These are phyloP conservation scores for Malurus splendens DNA, from an alignment of 2,797 vertebrate species.

Conservation along the genomic window DNA sequence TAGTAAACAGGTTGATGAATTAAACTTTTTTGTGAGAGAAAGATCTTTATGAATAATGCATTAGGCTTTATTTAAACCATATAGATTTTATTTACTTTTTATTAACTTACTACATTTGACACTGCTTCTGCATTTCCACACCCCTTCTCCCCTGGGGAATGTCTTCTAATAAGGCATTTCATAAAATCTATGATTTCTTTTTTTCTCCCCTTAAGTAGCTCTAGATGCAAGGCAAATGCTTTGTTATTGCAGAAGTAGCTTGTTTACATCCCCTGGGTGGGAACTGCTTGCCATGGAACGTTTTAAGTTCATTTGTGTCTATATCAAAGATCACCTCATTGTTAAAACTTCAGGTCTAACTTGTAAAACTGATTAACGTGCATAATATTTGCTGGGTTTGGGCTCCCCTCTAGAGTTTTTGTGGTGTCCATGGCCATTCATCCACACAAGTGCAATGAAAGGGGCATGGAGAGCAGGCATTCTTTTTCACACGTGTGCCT, in stretches of 20 bases:
- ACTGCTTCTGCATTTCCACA: background rate
- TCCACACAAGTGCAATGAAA: background rate
- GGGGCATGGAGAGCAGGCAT: accelerated
- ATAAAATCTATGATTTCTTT: background rate
- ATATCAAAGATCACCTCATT: background rate
- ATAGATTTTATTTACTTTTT: conserved; percentile 31
- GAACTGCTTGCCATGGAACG: background rate
- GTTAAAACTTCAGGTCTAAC: background rate
- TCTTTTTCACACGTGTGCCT: background rate
- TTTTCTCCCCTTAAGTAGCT: background rate
- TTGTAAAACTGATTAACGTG: background rate
- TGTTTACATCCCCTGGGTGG: background rate
- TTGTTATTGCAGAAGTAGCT: background rate
- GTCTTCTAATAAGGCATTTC: background rate
- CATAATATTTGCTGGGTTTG: background rate
- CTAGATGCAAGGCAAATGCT: background rate
- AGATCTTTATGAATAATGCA: background rate
- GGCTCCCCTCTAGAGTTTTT: background rate
- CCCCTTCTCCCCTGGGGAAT: background rate
- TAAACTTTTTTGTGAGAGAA: background rate
- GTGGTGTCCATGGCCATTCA: background rate
- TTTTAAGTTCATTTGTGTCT: background rate
- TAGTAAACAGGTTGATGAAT: background rate
- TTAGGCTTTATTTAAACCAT: conserved; percentile 15
- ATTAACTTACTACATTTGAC: conserved; percentile 18